A percentile compares a stretch with the other conserved stretches of the same genome.
These are phyloP conservation scores for Mesitornis unicolor DNA, from an alignment of 2,113 vertebrate genomes.

Conservation along the genomic window DNA sequence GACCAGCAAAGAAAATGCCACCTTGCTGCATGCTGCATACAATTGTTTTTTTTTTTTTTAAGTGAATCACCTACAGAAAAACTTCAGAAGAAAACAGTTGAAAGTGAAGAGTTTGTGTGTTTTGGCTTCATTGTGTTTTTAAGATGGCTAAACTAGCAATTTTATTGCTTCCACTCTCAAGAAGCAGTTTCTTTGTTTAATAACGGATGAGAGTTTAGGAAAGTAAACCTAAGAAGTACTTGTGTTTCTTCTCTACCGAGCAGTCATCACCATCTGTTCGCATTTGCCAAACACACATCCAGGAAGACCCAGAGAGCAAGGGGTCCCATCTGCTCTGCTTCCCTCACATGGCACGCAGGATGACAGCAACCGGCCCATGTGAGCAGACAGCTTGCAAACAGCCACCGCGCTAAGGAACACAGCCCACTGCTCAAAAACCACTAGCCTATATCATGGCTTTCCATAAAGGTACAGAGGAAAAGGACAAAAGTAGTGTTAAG, in stretches of 20 bases:
- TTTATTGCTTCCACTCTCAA: neutral
- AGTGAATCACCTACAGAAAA: neutral
- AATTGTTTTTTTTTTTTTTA: neutral
- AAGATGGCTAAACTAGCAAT: neutral
- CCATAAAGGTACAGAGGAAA: neutral
- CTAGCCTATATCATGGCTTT: neutral
- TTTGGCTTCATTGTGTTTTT: neutral
- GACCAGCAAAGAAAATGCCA: neutral
- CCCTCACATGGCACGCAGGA: neutral
- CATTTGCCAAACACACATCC: neutral
- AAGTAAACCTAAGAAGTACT: neutral
- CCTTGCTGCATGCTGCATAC: neutral
- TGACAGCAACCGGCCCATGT: neutral
- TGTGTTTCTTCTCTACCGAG: neutral
- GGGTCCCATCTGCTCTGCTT: conserved; percentile 18
- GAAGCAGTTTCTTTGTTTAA: neutral
- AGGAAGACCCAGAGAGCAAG: neutral
- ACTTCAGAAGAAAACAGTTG: neutral
- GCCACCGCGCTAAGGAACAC: neutral
- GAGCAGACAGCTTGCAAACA: neutral
- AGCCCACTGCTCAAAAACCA: neutral
- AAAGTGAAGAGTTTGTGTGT: neutral
- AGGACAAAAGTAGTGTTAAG: neutral
- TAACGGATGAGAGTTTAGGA: neutral
- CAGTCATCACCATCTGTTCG: conserved; percentile 17